These are phyloP conservation scores for Percopsis omiscomaycus DNA, from an alignment of 2,797 vertebrate genomes.

Conservation along the genomic window DNA sequence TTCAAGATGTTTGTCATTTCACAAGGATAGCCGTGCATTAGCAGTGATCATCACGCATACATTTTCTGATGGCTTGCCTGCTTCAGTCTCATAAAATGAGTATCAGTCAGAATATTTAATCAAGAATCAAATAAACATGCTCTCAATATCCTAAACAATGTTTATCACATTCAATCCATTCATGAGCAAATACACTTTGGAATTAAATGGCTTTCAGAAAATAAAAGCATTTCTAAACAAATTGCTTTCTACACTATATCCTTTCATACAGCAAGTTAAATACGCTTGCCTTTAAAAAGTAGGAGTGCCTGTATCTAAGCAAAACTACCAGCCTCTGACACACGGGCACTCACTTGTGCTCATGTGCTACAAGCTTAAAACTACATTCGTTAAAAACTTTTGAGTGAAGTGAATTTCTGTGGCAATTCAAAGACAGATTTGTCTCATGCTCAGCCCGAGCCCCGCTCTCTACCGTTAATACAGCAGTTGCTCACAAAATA, in stretches of 20 bases:
- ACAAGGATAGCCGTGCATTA: slow-evolving; percentile 70
- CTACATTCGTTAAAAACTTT: too few species aligned
- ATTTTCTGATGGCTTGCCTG: slow-evolving; percentile 46
- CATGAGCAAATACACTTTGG: slow-evolving; percentile 62
- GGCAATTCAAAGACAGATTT: too few species aligned
- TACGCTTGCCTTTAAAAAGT: slow-evolving; percentile 33
- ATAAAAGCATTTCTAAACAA: slow-evolving; percentile 20
- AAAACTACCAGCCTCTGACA: slow-evolving; percentile 41
- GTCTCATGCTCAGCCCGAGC: too few species aligned
- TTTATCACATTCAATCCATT: slow-evolving; percentile 45
- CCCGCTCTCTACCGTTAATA: too few species aligned
- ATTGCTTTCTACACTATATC: slow-evolving; percentile 24
- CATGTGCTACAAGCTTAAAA: slow-evolving; percentile 54
- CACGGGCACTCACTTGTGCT: slow-evolving; percentile 45
- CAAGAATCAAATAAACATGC: slow-evolving; percentile 35
- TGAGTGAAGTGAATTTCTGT: too few species aligned
- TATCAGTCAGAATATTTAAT: slow-evolving; percentile 42
- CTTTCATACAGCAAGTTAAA: slow-evolving; percentile 39
- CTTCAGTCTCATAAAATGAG: slow-evolving; percentile 15
- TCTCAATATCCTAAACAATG: slow-evolving; percentile 4
- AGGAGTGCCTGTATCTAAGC: slow-evolving; percentile 41
- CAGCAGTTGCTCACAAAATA: too few species aligned
- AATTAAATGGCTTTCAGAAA: slow-evolving; percentile 65
- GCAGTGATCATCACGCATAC: slow-evolving; percentile 64
- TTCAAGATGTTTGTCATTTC: slow-evolving; percentile 45